Conservation (phyloP, 2,888 invertebrate species). For the Lissonota sp. region DNA sequence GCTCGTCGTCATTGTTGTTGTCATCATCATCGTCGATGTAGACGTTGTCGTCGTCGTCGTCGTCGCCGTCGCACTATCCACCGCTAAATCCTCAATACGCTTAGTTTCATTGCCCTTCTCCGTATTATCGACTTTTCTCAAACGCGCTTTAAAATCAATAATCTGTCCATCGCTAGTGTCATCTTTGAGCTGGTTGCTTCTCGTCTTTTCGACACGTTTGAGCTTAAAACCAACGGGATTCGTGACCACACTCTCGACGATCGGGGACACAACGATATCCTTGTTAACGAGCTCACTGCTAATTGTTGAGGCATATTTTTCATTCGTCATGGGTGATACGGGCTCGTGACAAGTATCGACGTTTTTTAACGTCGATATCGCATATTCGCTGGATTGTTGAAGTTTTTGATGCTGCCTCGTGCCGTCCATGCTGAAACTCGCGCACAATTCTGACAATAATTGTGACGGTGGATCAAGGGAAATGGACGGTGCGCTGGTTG, state of each 20-base stretch:
- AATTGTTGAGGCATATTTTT: slow-evolving; percentile 57
- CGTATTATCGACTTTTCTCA: slow-evolving; percentile 91
- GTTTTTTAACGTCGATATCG: slow-evolving; percentile 71
- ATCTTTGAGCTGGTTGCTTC: slow-evolving; percentile 85
- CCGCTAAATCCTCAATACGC: slow-evolving; percentile 74
- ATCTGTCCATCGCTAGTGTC: slow-evolving; percentile 87
- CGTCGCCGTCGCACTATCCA: slow-evolving; percentile 48
- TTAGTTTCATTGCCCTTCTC: slow-evolving; percentile 77
- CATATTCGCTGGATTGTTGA: slow-evolving; percentile 75
- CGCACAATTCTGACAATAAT: slow-evolving; percentile 93
- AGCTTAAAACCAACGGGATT: slow-evolving; percentile 84
- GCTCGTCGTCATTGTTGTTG: slow-evolving; percentile 65
- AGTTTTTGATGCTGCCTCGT: slow-evolving; percentile 66
- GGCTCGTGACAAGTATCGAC: slow-evolving; percentile 66
- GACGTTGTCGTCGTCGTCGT: background rate
- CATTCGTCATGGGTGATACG: slow-evolving; percentile 73
- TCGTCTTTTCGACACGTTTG: slow-evolving; percentile 89
- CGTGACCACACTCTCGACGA: slow-evolving; percentile 72
- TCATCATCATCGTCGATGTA: background rate
- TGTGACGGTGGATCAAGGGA: slow-evolving; percentile 91
- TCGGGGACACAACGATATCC: slow-evolving; percentile 71
- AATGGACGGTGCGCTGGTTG: slow-evolving; percentile 77
- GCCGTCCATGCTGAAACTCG: slow-evolving; percentile 91
- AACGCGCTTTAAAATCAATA: slow-evolving; percentile 93
- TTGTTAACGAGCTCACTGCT: slow-evolving; percentile 59